Evolutionary conservation across 2,797 vertebrate genomes (phyloP).

Genomic region (Ficedula albicollis): DNA sequence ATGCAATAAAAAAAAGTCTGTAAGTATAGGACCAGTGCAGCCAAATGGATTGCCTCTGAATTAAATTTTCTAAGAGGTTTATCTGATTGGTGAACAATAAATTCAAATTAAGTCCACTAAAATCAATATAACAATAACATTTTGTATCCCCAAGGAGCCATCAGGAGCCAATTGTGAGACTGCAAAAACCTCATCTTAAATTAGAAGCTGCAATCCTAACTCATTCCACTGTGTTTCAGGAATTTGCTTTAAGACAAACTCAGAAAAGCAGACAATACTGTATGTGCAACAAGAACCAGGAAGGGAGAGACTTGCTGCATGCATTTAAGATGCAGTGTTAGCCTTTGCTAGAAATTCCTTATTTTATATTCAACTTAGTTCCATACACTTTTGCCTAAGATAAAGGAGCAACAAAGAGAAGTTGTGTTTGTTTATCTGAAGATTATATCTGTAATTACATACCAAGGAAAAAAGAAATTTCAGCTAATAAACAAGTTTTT

Average conservation of each 20-base stretch:
- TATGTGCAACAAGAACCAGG: neutral
- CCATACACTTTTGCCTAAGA: neutral
- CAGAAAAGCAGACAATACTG: neutral
- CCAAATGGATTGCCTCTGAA: slow-evolving; percentile 12
- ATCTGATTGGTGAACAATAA: slow-evolving; percentile 50
- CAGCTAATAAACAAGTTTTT: neutral
- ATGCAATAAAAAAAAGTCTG: neutral
- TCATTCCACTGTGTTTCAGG: neutral
- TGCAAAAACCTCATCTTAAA: slow-evolving; percentile 18
- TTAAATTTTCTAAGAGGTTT: slow-evolving; percentile 42
- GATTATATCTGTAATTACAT: slow-evolving; percentile 25
- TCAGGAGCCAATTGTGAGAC: neutral
- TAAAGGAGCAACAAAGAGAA: neutral
- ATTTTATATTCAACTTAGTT: neutral
- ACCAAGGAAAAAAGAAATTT: neutral
- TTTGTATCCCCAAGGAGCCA: neutral
- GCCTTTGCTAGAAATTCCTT: neutral
- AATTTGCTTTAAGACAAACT: neutral
- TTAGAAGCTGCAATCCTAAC: neutral
- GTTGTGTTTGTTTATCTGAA: neutral
- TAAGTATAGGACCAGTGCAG: neutral
- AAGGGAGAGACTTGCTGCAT: neutral
- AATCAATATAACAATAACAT: slow-evolving; percentile 47
- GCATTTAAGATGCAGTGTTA: neutral
- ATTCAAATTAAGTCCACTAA: slow-evolving; percentile 49